Conservation (phyloP, 2,113 vertebrate species). For the Osmerus mordax region DNA sequence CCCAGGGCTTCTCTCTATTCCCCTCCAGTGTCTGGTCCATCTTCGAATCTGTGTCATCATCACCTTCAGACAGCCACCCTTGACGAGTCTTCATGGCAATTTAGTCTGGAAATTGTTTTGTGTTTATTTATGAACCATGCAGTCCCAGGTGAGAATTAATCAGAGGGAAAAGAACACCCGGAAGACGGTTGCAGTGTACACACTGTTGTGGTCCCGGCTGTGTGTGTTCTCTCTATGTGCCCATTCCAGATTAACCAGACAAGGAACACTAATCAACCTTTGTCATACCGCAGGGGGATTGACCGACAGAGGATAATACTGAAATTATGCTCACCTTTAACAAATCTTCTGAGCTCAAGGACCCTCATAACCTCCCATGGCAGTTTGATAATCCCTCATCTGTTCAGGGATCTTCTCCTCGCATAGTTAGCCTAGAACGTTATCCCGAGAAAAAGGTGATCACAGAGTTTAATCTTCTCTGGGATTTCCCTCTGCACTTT, state of each 20-base stretch:
- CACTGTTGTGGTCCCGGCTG: conserved; percentile 4
- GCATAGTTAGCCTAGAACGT: conserved; percentile 29
- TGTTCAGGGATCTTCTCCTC: conserved; percentile 23
- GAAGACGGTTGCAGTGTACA: conserved; percentile 38
- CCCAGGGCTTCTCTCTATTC: neutral
- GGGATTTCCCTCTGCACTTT: conserved; percentile 42
- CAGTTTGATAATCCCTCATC: conserved; percentile 40
- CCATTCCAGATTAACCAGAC: conserved; percentile 16
- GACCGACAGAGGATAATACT: conserved; percentile 17
- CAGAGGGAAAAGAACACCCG: conserved; percentile 35
- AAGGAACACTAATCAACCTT: conserved; percentile 38
- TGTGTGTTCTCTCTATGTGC: conserved; percentile 16
- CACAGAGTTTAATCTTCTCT: conserved; percentile 37
- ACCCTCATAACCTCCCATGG: conserved; percentile 7
- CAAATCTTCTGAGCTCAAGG: conserved; percentile 32
- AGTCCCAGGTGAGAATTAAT: conserved; percentile 54
- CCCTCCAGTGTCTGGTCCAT: conserved; percentile 12
- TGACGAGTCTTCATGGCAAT: conserved; percentile 21
- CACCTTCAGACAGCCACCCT: conserved; percentile 4
- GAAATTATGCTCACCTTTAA: conserved; percentile 47
- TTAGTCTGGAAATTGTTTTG: conserved; percentile 54
- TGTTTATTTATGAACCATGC: conserved; percentile 60
- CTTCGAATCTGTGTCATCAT: conserved; percentile 14
- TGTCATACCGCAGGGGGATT: conserved; percentile 9
- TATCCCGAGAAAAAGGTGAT: conserved; percentile 51